phyloP scores from a whole-genome alignment of 2,888 invertebrate genomes.

The Chrysolina haemoptera region DNA sequence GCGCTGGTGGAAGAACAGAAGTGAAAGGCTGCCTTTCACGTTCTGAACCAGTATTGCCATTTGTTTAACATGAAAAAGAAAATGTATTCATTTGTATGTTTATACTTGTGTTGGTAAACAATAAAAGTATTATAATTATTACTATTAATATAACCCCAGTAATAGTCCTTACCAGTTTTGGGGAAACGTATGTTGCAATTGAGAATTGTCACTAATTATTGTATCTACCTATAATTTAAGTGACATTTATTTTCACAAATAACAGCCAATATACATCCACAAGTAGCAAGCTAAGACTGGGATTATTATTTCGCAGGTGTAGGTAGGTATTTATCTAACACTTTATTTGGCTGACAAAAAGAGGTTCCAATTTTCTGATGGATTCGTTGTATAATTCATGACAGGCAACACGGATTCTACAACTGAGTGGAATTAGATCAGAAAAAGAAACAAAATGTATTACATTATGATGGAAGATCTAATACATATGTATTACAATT shows the following conservation, averaged over 20 bases:
- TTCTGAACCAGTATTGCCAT: too few relatives aligned
- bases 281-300: not conserved
- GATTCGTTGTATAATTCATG: slow-evolving; percentile 41
- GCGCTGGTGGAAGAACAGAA: too few relatives aligned
- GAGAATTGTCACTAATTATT: too few relatives aligned
- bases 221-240: too few relatives aligned
- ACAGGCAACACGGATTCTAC: slow-evolving; percentile 38
- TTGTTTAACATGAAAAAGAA: too few relatives aligned
- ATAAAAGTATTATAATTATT: too few relatives aligned
- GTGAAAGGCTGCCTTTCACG: too few relatives aligned
- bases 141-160: too few relatives aligned
- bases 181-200: too few relatives aligned
- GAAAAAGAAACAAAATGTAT: slow-evolving; percentile 38
- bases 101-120: too few relatives aligned
- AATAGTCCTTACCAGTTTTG: too few relatives aligned
- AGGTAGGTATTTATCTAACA: slow-evolving; percentile 38
- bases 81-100: too few relatives aligned
- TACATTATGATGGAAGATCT: slow-evolving; percentile 45
- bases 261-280: not conserved
- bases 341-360: slow-evolving; percentile 35
- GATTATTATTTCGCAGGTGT: slow-evolving; percentile 28
- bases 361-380: slow-evolving; percentile 33
- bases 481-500: slow-evolving; percentile 45
- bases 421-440: slow-evolving; percentile 44
- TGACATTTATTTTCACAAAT: not conserved